phyloP scores from a whole-genome alignment of 2,888 invertebrate genomes.

The Calliphora vomitoria region DNA sequence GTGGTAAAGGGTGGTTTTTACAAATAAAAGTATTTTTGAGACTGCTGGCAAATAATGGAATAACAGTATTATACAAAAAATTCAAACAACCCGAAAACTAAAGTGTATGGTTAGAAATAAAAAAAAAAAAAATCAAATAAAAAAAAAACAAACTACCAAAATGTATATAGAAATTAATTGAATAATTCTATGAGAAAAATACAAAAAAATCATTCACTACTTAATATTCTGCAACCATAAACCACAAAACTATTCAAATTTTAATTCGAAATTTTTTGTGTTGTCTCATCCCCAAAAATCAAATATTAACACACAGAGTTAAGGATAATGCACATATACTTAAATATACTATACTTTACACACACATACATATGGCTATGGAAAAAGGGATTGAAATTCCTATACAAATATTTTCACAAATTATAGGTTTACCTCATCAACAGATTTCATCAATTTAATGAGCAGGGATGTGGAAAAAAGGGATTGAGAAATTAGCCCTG shows the following conservation, averaged over 20 bases:
- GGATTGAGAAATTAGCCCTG: background rate
- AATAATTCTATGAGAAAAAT: conserved; percentile 35
- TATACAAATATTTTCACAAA: conserved; percentile 48
- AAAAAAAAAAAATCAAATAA: background rate
- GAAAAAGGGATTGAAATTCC: conserved; percentile 25
- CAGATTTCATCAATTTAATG: conserved; percentile 19
- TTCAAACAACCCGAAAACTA: background rate
- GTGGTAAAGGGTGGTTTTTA: background rate
- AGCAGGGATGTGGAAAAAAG: background rate
- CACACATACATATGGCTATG: background rate
- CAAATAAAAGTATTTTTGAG: background rate
- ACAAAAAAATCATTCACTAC: conserved; percentile 16
- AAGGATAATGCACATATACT: background rate
- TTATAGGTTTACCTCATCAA: conserved; percentile 51
- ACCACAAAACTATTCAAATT: conserved; percentile 60
- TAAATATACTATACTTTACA: background rate
- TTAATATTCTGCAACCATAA: conserved; percentile 61
- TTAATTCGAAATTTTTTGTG: conserved; percentile 54
- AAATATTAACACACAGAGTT: conserved; percentile 46
- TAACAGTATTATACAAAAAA: background rate
- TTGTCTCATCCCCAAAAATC: conserved; percentile 36
- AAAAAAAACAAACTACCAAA: background rate
- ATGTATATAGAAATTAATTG: conserved; percentile 62
- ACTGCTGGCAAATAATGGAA: background rate
- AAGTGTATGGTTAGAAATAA: background rate